phyloP scores from a whole-genome alignment of 2,113 vertebrate species.

The Hirundichthys speculiger region DNA sequence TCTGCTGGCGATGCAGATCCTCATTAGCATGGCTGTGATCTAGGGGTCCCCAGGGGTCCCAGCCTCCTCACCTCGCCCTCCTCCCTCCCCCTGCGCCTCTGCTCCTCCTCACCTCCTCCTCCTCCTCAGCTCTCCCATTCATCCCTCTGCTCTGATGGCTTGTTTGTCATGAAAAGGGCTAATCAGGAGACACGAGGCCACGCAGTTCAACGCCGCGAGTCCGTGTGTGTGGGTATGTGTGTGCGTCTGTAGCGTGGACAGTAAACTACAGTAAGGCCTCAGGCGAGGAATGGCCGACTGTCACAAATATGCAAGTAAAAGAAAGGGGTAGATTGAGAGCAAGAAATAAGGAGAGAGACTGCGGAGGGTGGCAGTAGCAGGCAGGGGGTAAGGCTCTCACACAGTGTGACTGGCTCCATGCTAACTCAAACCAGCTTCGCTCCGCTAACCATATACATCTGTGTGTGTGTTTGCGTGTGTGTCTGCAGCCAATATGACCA shows the following conservation, averaged over 20 bases:
- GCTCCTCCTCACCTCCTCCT: constrained; percentile 44
- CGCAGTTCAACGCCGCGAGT: constrained; percentile 49
- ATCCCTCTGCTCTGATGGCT: constrained; percentile 75
- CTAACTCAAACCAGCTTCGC: constrained; percentile 80
- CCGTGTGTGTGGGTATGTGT: neutral
- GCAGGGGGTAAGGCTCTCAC: constrained; percentile 76
- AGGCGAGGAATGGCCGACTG: constrained; percentile 28
- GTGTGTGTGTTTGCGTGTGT: constrained; percentile 40
- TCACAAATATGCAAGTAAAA: constrained; percentile 39
- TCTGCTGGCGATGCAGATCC: constrained; percentile 81
- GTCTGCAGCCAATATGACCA: constrained; percentile 69
- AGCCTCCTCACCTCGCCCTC: constrained; percentile 80
- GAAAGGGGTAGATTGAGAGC: constrained; percentile 38
- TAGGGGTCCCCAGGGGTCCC: constrained; percentile 81
- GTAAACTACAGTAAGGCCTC: constrained; percentile 20
- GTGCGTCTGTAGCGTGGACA: neutral
- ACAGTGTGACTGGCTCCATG: constrained; percentile 79
- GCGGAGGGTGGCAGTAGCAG: constrained; percentile 76
- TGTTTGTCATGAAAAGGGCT: constrained; percentile 76
- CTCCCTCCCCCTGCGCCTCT: constrained; percentile 38
- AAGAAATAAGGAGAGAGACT: constrained; percentile 45
- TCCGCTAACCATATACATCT: constrained; percentile 77
- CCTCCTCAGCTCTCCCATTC: constrained; percentile 48
- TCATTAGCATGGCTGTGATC: constrained; percentile 88
- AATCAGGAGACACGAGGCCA: constrained; percentile 72